Base-by-base conservation (phyloP, 2,797 vertebrate genomes). In the Apogon talboti region DNA sequence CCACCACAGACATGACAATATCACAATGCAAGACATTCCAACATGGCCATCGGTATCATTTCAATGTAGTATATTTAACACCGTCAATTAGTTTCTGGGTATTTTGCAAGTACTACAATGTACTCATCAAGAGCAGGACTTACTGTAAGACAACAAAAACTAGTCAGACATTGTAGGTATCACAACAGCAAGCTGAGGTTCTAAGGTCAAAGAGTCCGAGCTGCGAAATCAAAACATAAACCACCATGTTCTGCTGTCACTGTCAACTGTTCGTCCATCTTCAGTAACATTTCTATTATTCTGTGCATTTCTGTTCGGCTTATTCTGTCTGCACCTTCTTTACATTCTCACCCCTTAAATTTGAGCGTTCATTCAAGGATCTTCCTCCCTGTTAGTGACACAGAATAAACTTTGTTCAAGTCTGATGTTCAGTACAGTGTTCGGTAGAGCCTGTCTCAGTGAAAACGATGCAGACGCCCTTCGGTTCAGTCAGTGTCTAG, bases 141-240 rank as follows among this genome's bases (percentile, higher is more conserved):
- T 82, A 74, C 84, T 92, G 91, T 90, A 90, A 83, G 78, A 89
- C 77, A 74, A 66, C 75, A 56, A 70, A 79, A 78, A 92, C 60
- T 79, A 90, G 69, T 76, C 78, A 84, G 77, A 87, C 76, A 62
- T 75, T 77, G 79, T 78, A 70, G 78, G 50, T 77, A 56, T 67
- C 68, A 74, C 73, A 80, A 79, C 50, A 71, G 76, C 68, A 62
- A 79, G 72, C 78, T 78, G 82, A 87, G 84, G 81, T 90, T 84
- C 79, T 73, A 72, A 69, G 79, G 87, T 89, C 85, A 86, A 58
- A 74, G 54, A 67, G 74, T 78, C 62, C 54, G 40, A 82, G 72
- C 71, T 67, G 48, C 48, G 53, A 71, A 57, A 28, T 6, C 37
- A 50, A 75, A 80, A 72, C 9, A 54, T 60, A 76, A 75, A 71